Conservation (phyloP, 2,113 vertebrate species). For the Tenebrosternarchus preto region DNA sequence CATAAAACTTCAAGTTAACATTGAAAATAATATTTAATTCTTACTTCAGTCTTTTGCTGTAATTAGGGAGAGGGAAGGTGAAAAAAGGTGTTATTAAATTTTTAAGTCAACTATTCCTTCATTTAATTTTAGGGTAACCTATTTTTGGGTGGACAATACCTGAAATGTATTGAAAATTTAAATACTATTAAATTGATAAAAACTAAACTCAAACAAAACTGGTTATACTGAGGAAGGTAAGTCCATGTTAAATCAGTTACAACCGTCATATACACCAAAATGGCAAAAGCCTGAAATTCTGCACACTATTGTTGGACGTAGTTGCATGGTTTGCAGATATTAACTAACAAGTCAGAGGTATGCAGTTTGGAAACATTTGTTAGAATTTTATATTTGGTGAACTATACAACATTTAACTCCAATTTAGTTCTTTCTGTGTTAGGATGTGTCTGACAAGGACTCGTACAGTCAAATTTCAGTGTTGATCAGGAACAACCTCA, state of each 20-base stretch:
- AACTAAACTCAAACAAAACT: neutral
- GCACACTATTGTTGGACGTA: neutral
- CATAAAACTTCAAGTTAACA: no score
- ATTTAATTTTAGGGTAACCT: neutral
- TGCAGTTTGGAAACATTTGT: no score
- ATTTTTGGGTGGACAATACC: neutral
- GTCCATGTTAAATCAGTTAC: neutral
- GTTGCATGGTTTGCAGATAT: no score
- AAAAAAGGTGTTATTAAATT: no score
- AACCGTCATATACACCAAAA: neutral
- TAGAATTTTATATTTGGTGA: no score
- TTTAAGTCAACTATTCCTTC: neutral
- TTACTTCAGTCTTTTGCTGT: no score
- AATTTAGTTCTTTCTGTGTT: no score
- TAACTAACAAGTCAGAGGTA: no score
- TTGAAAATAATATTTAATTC: no score
- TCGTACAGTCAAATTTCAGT: no score
- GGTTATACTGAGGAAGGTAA: neutral
- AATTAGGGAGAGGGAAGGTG: no score
- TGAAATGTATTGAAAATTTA: neutral
- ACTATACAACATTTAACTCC: no score
- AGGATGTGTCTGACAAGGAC: conserved; percentile 26
- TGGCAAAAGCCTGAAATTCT: neutral
- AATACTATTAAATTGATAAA: neutral
- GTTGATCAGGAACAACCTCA: conserved; percentile 5